Evolutionary conservation across 2,113 vertebrate genomes (phyloP), one percentile per base, ranked within the genome.

Genomic region (Chionodraco myersi): DNA sequence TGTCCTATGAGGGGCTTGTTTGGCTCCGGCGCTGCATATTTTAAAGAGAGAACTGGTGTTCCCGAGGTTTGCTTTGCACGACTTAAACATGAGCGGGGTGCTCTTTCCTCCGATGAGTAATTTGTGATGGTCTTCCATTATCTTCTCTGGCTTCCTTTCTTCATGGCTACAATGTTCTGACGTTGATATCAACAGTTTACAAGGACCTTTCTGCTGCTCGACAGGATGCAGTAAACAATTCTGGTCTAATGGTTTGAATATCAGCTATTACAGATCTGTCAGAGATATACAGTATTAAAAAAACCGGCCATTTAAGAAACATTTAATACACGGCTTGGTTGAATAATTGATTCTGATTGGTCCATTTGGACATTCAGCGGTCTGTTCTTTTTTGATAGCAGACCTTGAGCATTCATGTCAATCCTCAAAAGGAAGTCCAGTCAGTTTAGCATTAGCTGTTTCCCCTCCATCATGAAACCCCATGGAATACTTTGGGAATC

Each of bases 11-110:
- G 75, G 54, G 65, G 36, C 36, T 78, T 44, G 45, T 60, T 79
- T 60, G n/a, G 59, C 65, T 79, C 66, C 61, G 53, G 65, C 8
- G 3, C 74, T 88, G 80, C 75, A 72, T 82, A 72, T 84, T 82
- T 77, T 61, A 84, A 75, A 75, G 70, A 41, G 59, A 54, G 75
- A 65, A 48, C 30, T 6, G 67, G 61, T 18, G 68, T 76, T 87
- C 69, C 69, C 7, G 3, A 73, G 75, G 69, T 86, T 73, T 56
- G 82, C 85, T 78, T 84, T 45, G 63, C 52, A 60, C 30, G 80
- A 84, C 77, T 89, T 80, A 79, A 80, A 78, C 67, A 78, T 21
- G 21, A 21, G 21, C 21, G 21, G 21, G 21, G 36, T 57, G 61
- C 18, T 9, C 13, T 54, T 67, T 5, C 59, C 70, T 75, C 7